These are phyloP conservation scores for Dryobotodes eremita DNA, from an alignment of 2,888 invertebrate genomes.

Conservation along the genomic window DNA sequence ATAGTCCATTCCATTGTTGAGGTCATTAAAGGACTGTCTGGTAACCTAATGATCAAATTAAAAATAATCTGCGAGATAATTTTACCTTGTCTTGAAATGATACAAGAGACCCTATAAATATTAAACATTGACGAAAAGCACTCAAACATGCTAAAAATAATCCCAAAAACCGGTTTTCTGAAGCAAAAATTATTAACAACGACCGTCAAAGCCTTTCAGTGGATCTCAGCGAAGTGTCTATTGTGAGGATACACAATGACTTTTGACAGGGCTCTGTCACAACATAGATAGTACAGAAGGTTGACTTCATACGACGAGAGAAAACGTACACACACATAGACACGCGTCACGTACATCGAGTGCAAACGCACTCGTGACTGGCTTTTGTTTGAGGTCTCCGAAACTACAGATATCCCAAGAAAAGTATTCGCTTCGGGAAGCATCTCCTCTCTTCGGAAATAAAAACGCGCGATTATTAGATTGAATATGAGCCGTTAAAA, in stretches of 20 bases:
- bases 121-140: background rate
- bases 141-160: constrained; percentile 45
- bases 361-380: background rate
- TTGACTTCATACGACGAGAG: background rate
- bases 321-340: background rate
- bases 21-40: background rate
- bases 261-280: constrained; percentile 69
- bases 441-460: background rate
- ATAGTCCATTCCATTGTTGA: background rate
- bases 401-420: background rate
- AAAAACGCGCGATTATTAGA: background rate
- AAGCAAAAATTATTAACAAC: constrained; percentile 75
- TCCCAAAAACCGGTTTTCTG: constrained; percentile 64
- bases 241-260: constrained; percentile 81
- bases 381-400: background rate
- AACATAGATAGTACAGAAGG: constrained; percentile 4
- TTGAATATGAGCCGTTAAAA: background rate
- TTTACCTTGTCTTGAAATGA: background rate
- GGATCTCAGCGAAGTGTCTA: constrained; percentile 77
- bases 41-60: background rate
- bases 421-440: background rate
- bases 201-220: constrained; percentile 71
- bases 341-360: background rate
- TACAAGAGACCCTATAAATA: background rate
- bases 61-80: background rate